Base-by-base conservation (phyloP, 1,140 invertebrate genomes). In the Hylyphantes graminicola region DNA sequence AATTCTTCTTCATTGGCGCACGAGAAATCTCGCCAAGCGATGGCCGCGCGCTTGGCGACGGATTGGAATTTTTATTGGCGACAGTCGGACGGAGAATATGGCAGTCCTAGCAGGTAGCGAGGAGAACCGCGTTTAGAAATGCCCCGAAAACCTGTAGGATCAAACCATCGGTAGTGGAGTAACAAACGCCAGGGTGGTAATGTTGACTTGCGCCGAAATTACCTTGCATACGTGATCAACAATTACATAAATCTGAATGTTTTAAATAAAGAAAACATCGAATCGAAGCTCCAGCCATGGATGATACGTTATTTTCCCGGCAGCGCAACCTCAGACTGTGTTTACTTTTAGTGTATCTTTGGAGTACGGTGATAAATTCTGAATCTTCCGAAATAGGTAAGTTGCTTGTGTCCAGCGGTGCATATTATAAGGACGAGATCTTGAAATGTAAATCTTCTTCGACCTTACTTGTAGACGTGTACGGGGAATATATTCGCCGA, bases 61-160 rank as follows among this genome's bases (percentile, higher is more conserved):
- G 50, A 48, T 50, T n/a, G 7, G 12, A 55, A 35, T 55, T 65
- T 17, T 17, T 17, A 2, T 81, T 81, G 67, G 78, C 67, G 67
- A 35, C 35, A 53, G 53, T 11, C 17, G 35, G 13, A 73, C 50
- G 9, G 50, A 57, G 72, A 72, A 72, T 17, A 67, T 55, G 68
- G 78, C 78, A 81, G 65, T 64, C 78, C 78, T 81, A 73, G 35
- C 78, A 81, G 78, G 78, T 81, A 81, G 68, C 78, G 19, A 59
- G 17, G 7, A 81, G 67, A 67, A 21, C 68, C 35, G 78, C 57
- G 78, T 81, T 80, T 73, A 72, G 55, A 61, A 68, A 72, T 51
- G 73, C 73, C 67, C 68, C 48, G 67, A 61, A 67, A 59, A 80
- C 72, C 78, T 68, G 72, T 67, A 72, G 68, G 78, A 81, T 81